Evolutionary conservation across 2,113 vertebrate species (phyloP).

Genomic region (Marcusenius ussheri): DNA sequence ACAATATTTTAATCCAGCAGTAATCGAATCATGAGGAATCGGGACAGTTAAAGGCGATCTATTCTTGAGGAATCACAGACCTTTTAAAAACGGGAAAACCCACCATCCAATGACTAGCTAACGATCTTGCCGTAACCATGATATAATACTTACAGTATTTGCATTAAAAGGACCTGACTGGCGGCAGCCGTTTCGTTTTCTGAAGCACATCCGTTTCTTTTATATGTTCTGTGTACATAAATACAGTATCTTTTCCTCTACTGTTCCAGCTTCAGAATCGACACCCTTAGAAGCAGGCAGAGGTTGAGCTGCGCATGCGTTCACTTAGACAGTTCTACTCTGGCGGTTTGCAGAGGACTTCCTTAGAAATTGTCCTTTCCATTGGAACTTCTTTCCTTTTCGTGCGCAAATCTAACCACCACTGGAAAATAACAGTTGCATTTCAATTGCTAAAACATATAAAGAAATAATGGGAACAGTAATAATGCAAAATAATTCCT

Average conservation of each 20-base stretch:
- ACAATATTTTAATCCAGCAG: not conserved
- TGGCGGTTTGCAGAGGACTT: constrained; percentile 50
- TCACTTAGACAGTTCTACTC: constrained; percentile 47
- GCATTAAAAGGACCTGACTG: constrained; percentile 63
- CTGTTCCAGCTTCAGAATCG: constrained; percentile 53
- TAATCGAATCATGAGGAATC: constrained; percentile 11
- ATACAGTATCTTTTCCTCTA: constrained; percentile 39
- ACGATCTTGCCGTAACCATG: constrained; percentile 21
- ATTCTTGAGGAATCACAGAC: constrained; percentile 45
- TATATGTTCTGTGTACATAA: constrained; percentile 29
- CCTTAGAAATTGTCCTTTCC: constrained; percentile 44
- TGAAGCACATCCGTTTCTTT: constrained; percentile 67
- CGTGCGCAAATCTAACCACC: not conserved
- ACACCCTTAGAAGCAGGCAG: constrained; percentile 57
- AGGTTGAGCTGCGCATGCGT: constrained; percentile 65
- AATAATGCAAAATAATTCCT: not conserved
- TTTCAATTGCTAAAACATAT: not conserved
- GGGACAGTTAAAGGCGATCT: constrained; percentile 28
- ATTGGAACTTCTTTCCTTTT: constrained; percentile 24
- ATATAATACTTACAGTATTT: constrained; percentile 62
- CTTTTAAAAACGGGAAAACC: constrained; percentile 46
- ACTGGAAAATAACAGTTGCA: not conserved
- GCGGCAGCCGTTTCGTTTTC: constrained; percentile 62
- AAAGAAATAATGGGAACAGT: not conserved
- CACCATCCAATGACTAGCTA: constrained; percentile 42